Base-by-base conservation (phyloP, 1,140 invertebrate species). In the Heliconius eleuchia region DNA sequence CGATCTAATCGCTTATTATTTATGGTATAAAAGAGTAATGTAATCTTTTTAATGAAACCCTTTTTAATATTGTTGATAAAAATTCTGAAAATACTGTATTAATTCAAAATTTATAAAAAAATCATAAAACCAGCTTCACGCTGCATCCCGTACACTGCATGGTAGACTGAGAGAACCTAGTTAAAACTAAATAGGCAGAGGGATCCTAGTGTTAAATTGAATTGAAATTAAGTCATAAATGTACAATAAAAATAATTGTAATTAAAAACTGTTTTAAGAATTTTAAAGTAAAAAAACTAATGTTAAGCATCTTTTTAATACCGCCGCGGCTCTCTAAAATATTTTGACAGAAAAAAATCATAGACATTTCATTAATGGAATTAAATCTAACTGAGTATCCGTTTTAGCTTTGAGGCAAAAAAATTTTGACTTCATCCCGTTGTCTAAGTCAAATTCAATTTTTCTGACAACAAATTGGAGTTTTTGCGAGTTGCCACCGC, bases 401-500 rank as follows among this genome's bases (percentile, higher is more conserved):
- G 60, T 66, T 66, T 66, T 66, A 30, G 60, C 27, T 0, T 16
- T 16, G 9, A 66, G 9, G 60, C 60, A 66, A 66, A 66, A 76
- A 75, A 70, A 2, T 2, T 39, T 46, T 42, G 60, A 23, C 23
- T 66, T 30, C 60, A 37, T 66, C 23, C 30, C 55, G 55, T 60
- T 76, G 74, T 76, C 74, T 76, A 76, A 76, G 27, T n/a, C 70
- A 75, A 74, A 71, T 79, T 52, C 18, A 75, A 74, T 79, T 79
- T 50, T 19, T 71, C 42, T 1, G 46, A 37, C 55, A 34, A 78
- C 34, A 73, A 78, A 72, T 37, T 52, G 5, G 9, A 39, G 52
- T 78, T 78, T 78, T 78, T 78, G 50, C 18, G 60, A 66, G 23
- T 30, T 16, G 23, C 27, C 9, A 66, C 60, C 60, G 27, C 60